Conservation (phyloP, 2,888 invertebrate species). For the Leistus spinibarbis region DNA sequence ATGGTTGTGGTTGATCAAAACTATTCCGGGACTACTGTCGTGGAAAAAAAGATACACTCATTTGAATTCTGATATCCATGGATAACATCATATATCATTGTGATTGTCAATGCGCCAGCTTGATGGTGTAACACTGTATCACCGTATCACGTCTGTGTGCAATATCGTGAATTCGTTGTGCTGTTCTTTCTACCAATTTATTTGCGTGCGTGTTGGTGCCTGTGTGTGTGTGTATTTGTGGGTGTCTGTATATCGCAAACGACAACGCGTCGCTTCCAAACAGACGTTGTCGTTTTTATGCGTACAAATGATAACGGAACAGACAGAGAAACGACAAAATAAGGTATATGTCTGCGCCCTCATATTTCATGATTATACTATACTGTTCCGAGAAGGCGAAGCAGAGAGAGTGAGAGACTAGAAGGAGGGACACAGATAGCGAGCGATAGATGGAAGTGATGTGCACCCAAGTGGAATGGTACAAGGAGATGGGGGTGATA, state of each 20-base stretch:
- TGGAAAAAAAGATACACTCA: too few relatives aligned
- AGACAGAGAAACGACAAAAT: neutral
- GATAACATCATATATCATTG: too few relatives aligned
- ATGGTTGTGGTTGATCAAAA: too few relatives aligned
- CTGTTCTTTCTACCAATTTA: too few relatives aligned
- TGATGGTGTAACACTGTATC: neutral
- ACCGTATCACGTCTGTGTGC: neutral
- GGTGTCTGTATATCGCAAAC: neutral
- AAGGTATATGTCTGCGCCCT: constrained; percentile 13
- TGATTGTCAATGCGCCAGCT: too few relatives aligned
- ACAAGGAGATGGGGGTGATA: constrained; percentile 15
- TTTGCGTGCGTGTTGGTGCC: too few relatives aligned
- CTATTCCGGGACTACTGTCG: too few relatives aligned
- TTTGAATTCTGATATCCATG: too few relatives aligned
- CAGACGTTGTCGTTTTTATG: neutral
- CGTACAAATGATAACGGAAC: neutral
- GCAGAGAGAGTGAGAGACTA: neutral
- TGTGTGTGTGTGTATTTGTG: neutral
- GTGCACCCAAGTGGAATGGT: constrained; percentile 26
- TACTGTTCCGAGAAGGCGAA: neutral
- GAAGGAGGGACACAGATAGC: neutral
- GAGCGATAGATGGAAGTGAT: constrained; percentile 5
- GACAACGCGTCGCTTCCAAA: neutral
- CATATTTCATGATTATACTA: constrained; percentile 24
- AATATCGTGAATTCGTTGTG: neutral